Percentiles rank a stretch among this genome's conserved stretches.
phyloP scores from a whole-genome alignment of 2,113 vertebrate species.

The Ophthalmolycus amberensis region DNA sequence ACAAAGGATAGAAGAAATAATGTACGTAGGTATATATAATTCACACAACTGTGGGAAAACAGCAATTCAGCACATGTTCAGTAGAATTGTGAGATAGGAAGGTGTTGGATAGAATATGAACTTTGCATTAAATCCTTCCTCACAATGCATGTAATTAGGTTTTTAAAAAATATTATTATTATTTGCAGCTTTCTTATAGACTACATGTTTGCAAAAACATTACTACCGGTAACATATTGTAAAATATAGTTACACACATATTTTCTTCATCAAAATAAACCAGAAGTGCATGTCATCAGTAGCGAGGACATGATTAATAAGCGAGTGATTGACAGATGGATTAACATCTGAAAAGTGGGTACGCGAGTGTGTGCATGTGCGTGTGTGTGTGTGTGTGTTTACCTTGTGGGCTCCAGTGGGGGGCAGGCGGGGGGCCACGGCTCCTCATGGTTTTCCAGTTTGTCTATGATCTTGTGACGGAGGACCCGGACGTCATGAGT shows the following conservation, averaged over 20 bases:
- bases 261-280: neutral
- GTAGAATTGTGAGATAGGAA: neutral
- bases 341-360: neutral
- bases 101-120: neutral
- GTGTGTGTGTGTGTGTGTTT: constrained; percentile 10
- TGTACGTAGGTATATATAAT: neutral
- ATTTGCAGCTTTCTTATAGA: neutral
- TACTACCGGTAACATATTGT: neutral
- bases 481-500: constrained; percentile 68
- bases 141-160: neutral
- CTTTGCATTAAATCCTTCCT: neutral
- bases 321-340: neutral
- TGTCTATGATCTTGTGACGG: constrained; percentile 85
- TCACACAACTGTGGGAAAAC: neutral
- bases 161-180: neutral
- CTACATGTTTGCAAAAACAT: neutral
- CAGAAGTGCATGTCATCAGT: neutral
- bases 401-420: constrained; percentile 89
- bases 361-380: neutral
- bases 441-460: constrained; percentile 83
- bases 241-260: neutral
- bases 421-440: constrained; percentile 89
- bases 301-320: neutral
- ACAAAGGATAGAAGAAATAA: neutral
- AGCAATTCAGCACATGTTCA: too few relatives aligned